A percentile compares a stretch with the other conserved stretches of the same genome.
Evolutionary conservation across 2,797 vertebrate species (phyloP).

Genomic region (Tiaroga cobitis): DNA sequence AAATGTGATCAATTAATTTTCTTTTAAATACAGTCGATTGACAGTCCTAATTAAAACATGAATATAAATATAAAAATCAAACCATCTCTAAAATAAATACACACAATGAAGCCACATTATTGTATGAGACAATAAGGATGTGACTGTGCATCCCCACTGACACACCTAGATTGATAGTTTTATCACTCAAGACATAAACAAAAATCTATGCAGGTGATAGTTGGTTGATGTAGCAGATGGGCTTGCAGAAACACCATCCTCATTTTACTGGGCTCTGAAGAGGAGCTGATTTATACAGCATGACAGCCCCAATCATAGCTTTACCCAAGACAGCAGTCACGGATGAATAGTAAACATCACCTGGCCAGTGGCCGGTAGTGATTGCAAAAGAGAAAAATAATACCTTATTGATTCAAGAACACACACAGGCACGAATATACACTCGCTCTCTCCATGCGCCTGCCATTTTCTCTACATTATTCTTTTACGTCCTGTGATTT

Average conservation of each 20-base stretch:
- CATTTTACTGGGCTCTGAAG: conserved; percentile 37
- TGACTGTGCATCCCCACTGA: neutral
- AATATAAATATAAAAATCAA: neutral
- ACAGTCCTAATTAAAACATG: neutral
- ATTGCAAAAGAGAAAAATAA: conserved; percentile 58
- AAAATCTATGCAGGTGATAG: conserved; percentile 28
- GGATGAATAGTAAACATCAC: conserved; percentile 56
- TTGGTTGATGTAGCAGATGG: neutral
- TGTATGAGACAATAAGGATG: neutral
- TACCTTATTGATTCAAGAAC: conserved; percentile 64
- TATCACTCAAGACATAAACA: conserved; percentile 14
- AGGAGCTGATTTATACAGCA: conserved; percentile 56
- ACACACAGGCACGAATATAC: conserved; percentile 25
- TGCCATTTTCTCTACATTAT: conserved; percentile 16
- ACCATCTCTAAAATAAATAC: neutral
- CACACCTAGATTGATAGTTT: conserved; percentile 32
- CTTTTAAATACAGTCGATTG: neutral
- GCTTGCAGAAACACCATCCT: conserved; percentile 35
- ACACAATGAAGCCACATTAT: neutral
- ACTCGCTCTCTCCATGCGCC: neutral
- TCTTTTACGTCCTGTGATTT: neutral
- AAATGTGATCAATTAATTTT: neutral
- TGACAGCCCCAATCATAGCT: conserved; percentile 54
- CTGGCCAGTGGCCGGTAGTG: conserved; percentile 44
- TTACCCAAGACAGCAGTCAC: conserved; percentile 53